Evolutionary conservation across 2,888 invertebrate species (phyloP).

Genomic region (Orthosia gracilis): DNA sequence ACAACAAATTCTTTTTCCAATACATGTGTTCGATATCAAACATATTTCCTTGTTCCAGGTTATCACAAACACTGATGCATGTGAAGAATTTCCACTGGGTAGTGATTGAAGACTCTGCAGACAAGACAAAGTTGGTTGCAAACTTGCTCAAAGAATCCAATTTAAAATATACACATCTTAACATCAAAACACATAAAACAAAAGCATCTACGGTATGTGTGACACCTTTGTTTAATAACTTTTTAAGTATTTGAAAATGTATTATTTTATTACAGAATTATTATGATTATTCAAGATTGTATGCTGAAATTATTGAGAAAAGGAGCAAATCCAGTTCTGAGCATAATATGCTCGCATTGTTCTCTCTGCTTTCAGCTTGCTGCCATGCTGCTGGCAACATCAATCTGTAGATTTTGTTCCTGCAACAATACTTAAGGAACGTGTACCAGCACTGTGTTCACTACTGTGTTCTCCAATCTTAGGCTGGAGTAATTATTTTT

Average conservation of each 20-base stretch:
- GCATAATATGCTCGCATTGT: not conserved
- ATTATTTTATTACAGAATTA: not conserved
- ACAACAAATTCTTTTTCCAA: not conserved
- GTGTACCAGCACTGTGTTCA: not conserved
- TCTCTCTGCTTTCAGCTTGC: not conserved
- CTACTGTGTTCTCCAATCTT: not conserved
- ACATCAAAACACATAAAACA: conserved; percentile 88
- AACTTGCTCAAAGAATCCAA: conserved; percentile 93
- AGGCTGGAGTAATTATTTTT: not conserved
- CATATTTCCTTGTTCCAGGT: conserved; percentile 84
- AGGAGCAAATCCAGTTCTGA: not conserved
- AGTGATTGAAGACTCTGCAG: conserved; percentile 96
- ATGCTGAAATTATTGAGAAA: conserved; percentile 10
- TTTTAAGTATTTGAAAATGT: not conserved
- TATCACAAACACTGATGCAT: conserved; percentile 96
- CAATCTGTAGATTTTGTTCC: not conserved
- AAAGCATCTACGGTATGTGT: conserved; percentile 87
- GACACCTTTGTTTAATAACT: not conserved
- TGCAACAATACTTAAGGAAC: not conserved
- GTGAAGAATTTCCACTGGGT: conserved; percentile 98
- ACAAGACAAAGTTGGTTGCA: conserved; percentile 93
- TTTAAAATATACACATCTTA: conserved; percentile 93
- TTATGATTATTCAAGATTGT: not conserved
- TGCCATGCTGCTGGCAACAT: no score
- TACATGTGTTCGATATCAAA: not conserved